Conservation (phyloP, 2,888 invertebrate genomes). For the Melangyna quadrimaculata region DNA sequence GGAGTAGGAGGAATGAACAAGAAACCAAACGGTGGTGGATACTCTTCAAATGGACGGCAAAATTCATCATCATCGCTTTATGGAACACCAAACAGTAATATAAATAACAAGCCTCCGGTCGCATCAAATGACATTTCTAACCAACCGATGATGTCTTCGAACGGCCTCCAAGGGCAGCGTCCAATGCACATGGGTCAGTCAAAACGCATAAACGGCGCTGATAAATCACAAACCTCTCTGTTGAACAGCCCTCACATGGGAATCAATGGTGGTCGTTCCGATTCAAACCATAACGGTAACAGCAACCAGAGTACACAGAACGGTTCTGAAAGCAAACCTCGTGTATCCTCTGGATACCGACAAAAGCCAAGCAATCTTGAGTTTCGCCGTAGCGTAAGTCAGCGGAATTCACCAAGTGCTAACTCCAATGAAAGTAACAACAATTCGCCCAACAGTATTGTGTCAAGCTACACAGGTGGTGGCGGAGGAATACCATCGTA, state of each 20-base stretch:
- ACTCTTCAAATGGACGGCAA: constrained; percentile 51
- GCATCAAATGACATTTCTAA: constrained; percentile 65
- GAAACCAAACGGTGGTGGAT: constrained; percentile 60
- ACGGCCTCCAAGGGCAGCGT: constrained; percentile 57
- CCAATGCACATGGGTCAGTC: constrained; percentile 54
- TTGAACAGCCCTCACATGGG: constrained; percentile 57
- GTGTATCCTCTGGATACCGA: constrained; percentile 72
- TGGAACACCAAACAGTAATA: constrained; percentile 47
- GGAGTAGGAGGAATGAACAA: constrained; percentile 68
- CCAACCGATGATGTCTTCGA: constrained; percentile 50
- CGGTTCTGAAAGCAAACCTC: constrained; percentile 67
- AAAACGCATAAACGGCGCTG: constrained; percentile 53
- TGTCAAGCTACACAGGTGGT: constrained; percentile 72
- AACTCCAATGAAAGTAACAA: constrained; percentile 80
- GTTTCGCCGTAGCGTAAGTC: constrained; percentile 79
- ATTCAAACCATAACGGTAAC: constrained; percentile 55
- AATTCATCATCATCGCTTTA: constrained; percentile 61
- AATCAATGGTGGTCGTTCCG: constrained; percentile 52
- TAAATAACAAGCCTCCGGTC: constrained; percentile 75
- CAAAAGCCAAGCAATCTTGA: constrained; percentile 78
- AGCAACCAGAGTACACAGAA: constrained; percentile 57
- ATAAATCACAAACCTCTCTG: constrained; percentile 53
- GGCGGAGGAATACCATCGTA: constrained; percentile 72
- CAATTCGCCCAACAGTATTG: constrained; percentile 81
- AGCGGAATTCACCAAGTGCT: constrained; percentile 81